Evolutionary conservation across 2,888 invertebrate species (phyloP).

Genomic region (Coelopa pilipes): DNA sequence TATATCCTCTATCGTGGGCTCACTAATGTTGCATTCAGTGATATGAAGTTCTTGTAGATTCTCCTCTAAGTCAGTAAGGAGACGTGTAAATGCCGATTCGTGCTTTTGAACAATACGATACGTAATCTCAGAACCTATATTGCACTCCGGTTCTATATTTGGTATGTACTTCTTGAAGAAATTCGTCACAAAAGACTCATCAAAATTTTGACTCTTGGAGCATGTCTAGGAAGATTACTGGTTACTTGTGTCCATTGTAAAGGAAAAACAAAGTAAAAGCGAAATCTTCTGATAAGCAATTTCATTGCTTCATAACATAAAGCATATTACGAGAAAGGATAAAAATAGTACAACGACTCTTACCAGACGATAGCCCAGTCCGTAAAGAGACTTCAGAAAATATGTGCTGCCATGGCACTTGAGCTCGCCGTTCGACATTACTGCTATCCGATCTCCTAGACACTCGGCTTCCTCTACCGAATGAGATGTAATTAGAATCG

Average conservation of each 20-base stretch:
- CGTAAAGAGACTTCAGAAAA: conserved; percentile 83
- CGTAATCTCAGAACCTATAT: conserved; percentile 37
- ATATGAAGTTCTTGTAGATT: conserved; percentile 19
- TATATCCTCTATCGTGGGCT: conserved; percentile 38
- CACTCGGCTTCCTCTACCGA: conserved; percentile 89
- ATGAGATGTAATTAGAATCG: conserved; percentile 83
- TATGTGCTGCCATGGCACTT: conserved; percentile 83
- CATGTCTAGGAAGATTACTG: conserved; percentile 19
- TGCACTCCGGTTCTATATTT: conserved; percentile 16
- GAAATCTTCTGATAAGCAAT: not conserved
- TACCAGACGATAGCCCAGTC: conserved; percentile 82
- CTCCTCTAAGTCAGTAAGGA: conserved; percentile 29
- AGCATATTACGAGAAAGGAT: not conserved
- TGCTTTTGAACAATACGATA: conserved; percentile 36
- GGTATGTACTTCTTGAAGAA: conserved; percentile 34
- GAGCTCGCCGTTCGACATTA: conserved; percentile 82
- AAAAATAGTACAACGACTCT: conserved; percentile 35
- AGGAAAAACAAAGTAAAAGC: not conserved
- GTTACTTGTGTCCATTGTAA: not conserved
- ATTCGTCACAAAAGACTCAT: conserved; percentile 28
- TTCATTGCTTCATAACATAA: not conserved
- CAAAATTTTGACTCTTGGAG: conserved; percentile 23
- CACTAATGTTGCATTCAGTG: conserved; percentile 32
- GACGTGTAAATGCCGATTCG: not conserved
- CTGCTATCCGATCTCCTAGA: conserved; percentile 84